A percentile compares a stretch with the other conserved stretches of the same genome.
Evolutionary conservation across 2,113 vertebrate genomes (phyloP).

Genomic region (Spea multiplicata): DNA sequence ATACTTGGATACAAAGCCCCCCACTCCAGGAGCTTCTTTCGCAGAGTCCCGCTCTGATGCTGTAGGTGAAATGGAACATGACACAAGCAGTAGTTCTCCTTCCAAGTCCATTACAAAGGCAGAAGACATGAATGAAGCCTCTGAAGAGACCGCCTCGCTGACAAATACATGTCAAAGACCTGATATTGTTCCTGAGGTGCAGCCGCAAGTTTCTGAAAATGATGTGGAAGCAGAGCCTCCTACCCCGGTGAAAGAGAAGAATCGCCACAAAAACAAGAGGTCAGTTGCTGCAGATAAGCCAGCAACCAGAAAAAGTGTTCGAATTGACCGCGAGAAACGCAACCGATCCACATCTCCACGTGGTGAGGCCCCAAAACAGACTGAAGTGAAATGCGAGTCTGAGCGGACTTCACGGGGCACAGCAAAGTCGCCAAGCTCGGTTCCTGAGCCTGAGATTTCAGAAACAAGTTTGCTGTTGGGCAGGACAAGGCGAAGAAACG

Average conservation of each 20-base stretch:
- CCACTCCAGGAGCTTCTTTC: constrained; percentile 72
- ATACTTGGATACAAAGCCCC: constrained; percentile 75
- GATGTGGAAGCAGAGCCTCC: constrained; percentile 73
- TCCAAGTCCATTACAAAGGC: constrained; percentile 64
- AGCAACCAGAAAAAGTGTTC: constrained; percentile 88
- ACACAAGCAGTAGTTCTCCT: constrained; percentile 54
- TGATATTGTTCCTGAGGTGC: constrained; percentile 65
- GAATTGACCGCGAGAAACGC: constrained; percentile 91
- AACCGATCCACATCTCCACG: constrained; percentile 86
- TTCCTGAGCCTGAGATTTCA: constrained; percentile 71
- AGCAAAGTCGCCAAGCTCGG: constrained; percentile 80
- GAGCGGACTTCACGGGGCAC: constrained; percentile 75
- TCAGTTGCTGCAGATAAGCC: constrained; percentile 81
- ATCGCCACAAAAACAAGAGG: constrained; percentile 86
- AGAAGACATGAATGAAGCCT: constrained; percentile 59
- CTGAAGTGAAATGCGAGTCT: constrained; percentile 65
- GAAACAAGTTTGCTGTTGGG: constrained; percentile 80
- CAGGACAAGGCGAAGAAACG: constrained; percentile 88
- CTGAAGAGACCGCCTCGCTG: constrained; percentile 54
- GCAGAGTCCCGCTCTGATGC: constrained; percentile 56
- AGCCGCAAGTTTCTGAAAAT: constrained; percentile 65
- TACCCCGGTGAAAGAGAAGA: constrained; percentile 72
- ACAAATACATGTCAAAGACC: constrained; percentile 55
- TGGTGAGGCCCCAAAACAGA: constrained; percentile 77
- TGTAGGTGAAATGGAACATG: constrained; percentile 63